Evolutionary conservation across 1,140 invertebrate genomes (phyloP), one percentile per base, ranked within the genome.

Genomic region (Uloborus diversus): DNA sequence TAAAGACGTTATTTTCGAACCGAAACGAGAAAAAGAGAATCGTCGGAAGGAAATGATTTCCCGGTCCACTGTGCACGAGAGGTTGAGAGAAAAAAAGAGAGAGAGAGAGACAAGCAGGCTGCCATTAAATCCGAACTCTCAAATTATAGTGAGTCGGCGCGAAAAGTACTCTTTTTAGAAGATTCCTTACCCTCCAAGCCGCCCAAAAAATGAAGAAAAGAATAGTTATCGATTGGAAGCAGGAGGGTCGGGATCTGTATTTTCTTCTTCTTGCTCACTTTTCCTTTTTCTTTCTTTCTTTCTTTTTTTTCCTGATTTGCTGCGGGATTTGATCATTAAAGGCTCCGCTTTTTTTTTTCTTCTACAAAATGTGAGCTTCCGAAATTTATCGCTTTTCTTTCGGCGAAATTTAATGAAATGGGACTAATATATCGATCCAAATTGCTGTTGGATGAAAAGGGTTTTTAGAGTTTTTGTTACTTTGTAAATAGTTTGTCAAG

Each of bases 11-110:
- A n/a, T n/a, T n/a, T n/a, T n/a, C n/a, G n/a, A n/a, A n/a, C n/a
- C n/a, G n/a, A n/a, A n/a, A 28, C 28, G 32, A 23, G 11, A 59
- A 1, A 17, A 59, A 28, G 32, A 59, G 14, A 13, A 25, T 28
- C 4, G 28, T 59, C 25, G 56, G 56, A 59, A 59, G 56, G 49
- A 69, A 69, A 37, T 69, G 49, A 69, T 69, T 69, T 69, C 66
- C 27, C 66, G 66, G 49, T 69, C 66, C 35, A 27, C 13, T 69
- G 66, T 69, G 49, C 66, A 69, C n/a, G 28, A 51, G 2, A 25
- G 17, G 47, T 37, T n/a, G 13, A 20, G 20, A 20, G 51, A n/a
- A n/a, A n/a, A n/a, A n/a, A n/a, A n/a, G n/a, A n/a, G n/a, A n/a
- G n/a, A n/a, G 56, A 4, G 25, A n/a, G 27, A 28, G 27, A 28